Base-by-base conservation (phyloP, 2,888 invertebrate genomes). In the Salticus scenicus region DNA sequence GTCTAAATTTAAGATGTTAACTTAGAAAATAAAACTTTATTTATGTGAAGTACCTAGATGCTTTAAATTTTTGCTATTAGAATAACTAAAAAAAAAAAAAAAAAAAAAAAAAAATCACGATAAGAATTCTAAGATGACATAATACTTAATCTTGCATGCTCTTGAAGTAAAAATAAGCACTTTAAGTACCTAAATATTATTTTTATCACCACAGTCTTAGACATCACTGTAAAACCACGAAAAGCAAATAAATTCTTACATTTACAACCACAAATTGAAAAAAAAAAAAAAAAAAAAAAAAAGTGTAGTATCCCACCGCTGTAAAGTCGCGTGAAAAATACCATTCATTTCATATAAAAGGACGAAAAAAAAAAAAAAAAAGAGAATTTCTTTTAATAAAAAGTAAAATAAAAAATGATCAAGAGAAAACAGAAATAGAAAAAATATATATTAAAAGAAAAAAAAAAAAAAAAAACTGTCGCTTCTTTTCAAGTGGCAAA, bases 401-500 rank as follows among this genome's bases (percentile, higher is more conserved):
- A 2, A 69, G 69, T 20, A 63, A 71, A 71, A 71, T 47, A 70
- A 27, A 67, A 67, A 28, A 17, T 24, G 76, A 37, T 69, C 24
- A 69, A 51, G 57, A 24, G 66, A 76, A 79, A 80, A 80, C 57
- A 57, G 57, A 57, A 57, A n/a, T 17, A 57, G 24, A 24, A 57
- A 57, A n/a, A 17, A n/a, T n/a, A n/a, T n/a, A n/a, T n/a, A n/a
- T n/a, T n/a, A n/a, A 47, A 37, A 47, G 17, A 47, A 47, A 57
- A 24, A 57, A 57, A 37, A 37, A 57, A 47, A 12, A 47, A 47
- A 47, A 57, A 57, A 57, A 57, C 57, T 57, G 47, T 24, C 64
- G 28, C 37, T 51, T 51, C 67, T 66, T 80, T 73, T 73, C 64
- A 66, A 80, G 30, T 31, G 66, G 67, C 51, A 51, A 51, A 80